Conservation (phyloP, 2,888 invertebrate species). For the Aphidius colemani region DNA sequence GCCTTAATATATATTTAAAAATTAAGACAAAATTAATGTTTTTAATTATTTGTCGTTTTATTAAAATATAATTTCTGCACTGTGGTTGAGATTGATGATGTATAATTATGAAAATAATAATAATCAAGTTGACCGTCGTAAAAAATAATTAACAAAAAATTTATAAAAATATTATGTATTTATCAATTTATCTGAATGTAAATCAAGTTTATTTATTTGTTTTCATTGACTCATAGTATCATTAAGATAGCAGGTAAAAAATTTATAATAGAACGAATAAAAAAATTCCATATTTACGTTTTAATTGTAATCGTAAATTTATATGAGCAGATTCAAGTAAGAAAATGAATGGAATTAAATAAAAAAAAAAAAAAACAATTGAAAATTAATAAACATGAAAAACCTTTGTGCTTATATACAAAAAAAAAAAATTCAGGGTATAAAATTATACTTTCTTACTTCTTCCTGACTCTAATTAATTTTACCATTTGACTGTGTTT, state of each 20-base stretch:
- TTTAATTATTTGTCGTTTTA: neutral
- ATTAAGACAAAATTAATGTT: neutral
- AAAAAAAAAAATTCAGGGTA: no score
- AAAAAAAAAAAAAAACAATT: no score
- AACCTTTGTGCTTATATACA: no score
- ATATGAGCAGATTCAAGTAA: slow-evolving; percentile 17
- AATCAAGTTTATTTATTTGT: neutral
- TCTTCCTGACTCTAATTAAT: neutral
- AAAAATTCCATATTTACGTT: neutral
- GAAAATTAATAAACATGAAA: no score
- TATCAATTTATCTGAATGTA: slow-evolving; percentile 16
- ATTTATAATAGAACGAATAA: neutral
- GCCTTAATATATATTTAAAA: slow-evolving; percentile 9
- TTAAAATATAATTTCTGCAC: neutral
- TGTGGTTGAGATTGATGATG: neutral
- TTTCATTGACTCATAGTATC: slow-evolving; percentile 15
- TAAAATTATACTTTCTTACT: neutral
- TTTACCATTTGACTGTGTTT: neutral
- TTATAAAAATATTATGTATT: slow-evolving; percentile 5
- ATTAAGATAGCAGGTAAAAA: slow-evolving; percentile 7
- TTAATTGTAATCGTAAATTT: slow-evolving; percentile 6
- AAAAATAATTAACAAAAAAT: neutral
- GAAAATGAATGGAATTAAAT: neutral
- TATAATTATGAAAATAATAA: neutral
- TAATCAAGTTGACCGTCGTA: neutral